Conservation (phyloP, 2,888 invertebrate species). For the Liopterus haemorrhoidalis region DNA sequence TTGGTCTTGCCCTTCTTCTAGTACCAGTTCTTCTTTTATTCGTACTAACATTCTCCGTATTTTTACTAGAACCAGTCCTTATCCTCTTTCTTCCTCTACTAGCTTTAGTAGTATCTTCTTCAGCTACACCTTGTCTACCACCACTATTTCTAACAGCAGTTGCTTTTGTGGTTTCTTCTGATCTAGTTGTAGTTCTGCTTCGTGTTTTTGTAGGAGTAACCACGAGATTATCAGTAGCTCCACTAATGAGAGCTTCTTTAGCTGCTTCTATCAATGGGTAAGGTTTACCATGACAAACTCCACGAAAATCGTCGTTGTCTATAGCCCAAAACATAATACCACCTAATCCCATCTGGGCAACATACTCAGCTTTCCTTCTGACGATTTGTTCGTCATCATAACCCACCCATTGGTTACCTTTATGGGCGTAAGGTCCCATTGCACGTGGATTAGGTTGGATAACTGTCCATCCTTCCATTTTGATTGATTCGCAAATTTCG, state of each 20-base stretch:
- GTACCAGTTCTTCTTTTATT: conserved; percentile 31
- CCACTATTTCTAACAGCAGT: conserved; percentile 32
- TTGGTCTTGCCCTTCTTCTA: conserved; percentile 29
- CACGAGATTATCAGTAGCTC: conserved; percentile 42
- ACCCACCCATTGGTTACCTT: conserved; percentile 88
- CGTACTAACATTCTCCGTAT: conserved; percentile 12
- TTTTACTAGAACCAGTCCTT: conserved; percentile 18
- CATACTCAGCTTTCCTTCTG: conserved; percentile 76
- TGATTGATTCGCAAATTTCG: conserved; percentile 82
- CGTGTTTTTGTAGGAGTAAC: conserved; percentile 40
- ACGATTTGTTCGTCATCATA: conserved; percentile 85
- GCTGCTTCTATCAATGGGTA: conserved; percentile 90
- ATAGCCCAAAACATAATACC: conserved; percentile 93
- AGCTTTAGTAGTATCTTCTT: conserved; percentile 12
- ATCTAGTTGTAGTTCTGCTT: conserved; percentile 38
- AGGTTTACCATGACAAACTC: conserved; percentile 77
- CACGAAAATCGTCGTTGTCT: conserved; percentile 91
- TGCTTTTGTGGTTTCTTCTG: conserved; percentile 33
- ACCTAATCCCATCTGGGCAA: conserved; percentile 75
- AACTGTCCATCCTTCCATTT: conserved; percentile 74
- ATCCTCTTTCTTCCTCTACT: conserved; percentile 12
- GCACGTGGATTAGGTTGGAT: conserved; percentile 73
- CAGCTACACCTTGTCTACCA: conserved; percentile 30
- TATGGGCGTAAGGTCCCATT: conserved; percentile 86
- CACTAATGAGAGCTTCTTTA: conserved; percentile 66